Evolutionary conservation across 2,797 vertebrate genomes (phyloP), one percentile per base, ranked within the genome.

Genomic region (Sternarchorhynchus goeldii): DNA sequence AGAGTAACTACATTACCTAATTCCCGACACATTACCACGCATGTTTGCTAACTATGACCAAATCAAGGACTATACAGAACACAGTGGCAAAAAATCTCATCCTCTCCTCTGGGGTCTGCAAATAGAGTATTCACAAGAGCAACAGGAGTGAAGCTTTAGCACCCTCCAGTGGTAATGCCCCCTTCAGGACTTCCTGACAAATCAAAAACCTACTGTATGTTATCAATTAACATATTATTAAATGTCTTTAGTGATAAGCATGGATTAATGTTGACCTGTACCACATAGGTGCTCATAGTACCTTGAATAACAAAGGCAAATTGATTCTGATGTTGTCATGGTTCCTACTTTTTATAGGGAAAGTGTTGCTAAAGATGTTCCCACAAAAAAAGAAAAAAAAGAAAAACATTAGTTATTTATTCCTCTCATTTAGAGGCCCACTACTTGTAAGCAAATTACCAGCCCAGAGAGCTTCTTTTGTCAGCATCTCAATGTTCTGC

Each of bases 161-260:
- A 62, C 84, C 78, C 78, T 82, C 82, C 70, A 50, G 78, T 82
- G 84, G 80, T 57, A 17, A 59, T 20, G 6, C 39, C 21, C 0
- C 34, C n/a, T n/a, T 45, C 0, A 65, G 7, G 34, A 17, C 18
- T 17, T 12, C 59, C 5, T 62, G 0, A 17, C 10, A 14, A 50
- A 50, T 50, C 32, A 62, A 62, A 62, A 62, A 60, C 57, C 57
- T 25, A 60, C 2, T 60, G 14, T 62, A 32, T 32, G 29, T 17
- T 18, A 36, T 34, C 36, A 34, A 64, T n/a, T 64, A 34, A 5
- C 8, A 7, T 14, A 63, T 6, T 34, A 50, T 50, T 50, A 50
- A 50, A 12, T 50, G 45, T 63, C 17, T 63, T 32, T 17, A 63
- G 6, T 34, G 62, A n/a, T 64, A 36, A 18, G 3, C 32, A n/a